phyloP scores from a whole-genome alignment of 2,113 vertebrate species.

The Lichenostomus cassidix region DNA sequence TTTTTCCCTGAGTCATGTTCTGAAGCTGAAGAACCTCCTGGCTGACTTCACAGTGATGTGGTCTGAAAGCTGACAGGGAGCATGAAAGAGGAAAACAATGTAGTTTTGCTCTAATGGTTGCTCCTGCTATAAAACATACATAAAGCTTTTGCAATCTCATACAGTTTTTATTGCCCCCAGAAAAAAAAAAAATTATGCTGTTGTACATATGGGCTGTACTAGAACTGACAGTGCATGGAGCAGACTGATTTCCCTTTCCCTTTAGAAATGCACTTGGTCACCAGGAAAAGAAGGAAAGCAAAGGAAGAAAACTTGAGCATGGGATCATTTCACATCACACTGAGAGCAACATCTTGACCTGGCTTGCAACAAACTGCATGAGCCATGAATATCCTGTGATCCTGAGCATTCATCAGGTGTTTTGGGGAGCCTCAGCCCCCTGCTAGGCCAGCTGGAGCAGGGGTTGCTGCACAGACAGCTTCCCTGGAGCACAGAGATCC shows the following conservation, averaged over 20 bases:
- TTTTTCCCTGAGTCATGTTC: background rate
- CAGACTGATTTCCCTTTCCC: background rate
- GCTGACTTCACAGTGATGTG: background rate
- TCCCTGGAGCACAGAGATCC: background rate
- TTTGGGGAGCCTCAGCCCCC: background rate
- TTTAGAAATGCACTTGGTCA: background rate
- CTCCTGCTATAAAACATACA: conserved; percentile 55
- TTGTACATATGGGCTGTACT: background rate
- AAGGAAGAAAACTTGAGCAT: background rate
- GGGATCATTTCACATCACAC: background rate
- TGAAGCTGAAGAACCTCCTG: background rate
- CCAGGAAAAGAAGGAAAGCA: background rate
- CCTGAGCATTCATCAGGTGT: background rate
- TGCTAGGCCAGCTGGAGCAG: background rate
- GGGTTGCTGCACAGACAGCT: background rate
- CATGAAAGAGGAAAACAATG: background rate
- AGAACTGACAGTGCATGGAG: background rate
- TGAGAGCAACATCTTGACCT: background rate
- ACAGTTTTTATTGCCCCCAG: conserved; percentile 21
- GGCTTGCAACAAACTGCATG: background rate
- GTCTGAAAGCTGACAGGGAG: conserved; percentile 18
- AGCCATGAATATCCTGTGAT: background rate
- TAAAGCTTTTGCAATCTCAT: conserved; percentile 33
- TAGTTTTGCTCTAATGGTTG: background rate
- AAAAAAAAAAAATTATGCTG: background rate